phyloP scores from a whole-genome alignment of 2,888 invertebrate genomes.

The Lithophane socia region DNA sequence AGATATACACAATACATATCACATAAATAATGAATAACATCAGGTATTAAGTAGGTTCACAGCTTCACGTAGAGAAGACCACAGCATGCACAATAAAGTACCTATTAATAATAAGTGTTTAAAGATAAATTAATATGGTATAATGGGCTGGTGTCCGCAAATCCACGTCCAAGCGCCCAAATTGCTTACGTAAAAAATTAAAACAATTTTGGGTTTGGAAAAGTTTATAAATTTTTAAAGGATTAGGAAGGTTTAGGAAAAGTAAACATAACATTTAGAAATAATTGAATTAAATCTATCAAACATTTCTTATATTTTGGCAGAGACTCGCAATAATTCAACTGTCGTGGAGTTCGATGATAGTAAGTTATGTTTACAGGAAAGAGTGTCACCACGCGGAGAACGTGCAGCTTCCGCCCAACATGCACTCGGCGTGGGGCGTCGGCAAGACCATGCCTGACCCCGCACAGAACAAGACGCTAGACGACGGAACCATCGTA shows the following conservation, averaged over 20 bases:
- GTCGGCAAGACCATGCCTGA: slow-evolving; percentile 96
- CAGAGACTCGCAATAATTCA: neutral
- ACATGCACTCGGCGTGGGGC: slow-evolving; percentile 97
- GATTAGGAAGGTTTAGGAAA: too few species aligned
- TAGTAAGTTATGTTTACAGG: slow-evolving; percentile 83
- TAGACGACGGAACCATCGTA: slow-evolving; percentile 93
- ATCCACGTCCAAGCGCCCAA: neutral
- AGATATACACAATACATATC: neutral
- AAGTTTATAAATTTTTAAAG: neutral
- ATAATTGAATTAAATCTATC: neutral
- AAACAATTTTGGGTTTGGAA: neutral
- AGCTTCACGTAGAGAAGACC: too few species aligned
- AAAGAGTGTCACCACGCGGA: slow-evolving; percentile 93
- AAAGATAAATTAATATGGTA: neutral
- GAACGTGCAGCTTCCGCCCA: slow-evolving; percentile 94
- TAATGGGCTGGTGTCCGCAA: neutral
- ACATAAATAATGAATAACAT: too few species aligned
- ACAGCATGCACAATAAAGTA: neutral
- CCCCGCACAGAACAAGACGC: slow-evolving; percentile 89
- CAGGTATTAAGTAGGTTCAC: too few species aligned
- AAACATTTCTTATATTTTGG: neutral
- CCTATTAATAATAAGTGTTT: neutral
- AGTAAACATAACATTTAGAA: neutral
- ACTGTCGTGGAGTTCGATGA: neutral
- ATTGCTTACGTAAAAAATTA: neutral